Evolutionary conservation across 2,113 vertebrate genomes (phyloP).

Genomic region (Nesoenas mayeri): DNA sequence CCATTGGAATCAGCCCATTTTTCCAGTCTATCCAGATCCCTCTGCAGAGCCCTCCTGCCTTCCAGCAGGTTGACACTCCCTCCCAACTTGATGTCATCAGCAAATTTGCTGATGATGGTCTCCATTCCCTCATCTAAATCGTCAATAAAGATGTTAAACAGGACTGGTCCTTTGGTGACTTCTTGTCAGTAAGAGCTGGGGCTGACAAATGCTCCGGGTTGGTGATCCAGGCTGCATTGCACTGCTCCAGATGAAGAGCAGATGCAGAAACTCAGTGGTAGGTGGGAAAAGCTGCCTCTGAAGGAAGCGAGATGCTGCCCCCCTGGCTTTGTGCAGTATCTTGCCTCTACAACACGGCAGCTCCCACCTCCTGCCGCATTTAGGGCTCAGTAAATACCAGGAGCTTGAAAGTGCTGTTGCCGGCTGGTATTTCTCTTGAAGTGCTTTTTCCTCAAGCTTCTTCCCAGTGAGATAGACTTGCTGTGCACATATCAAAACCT

Average conservation of each 20-base stretch:
- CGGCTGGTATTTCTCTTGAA: background rate
- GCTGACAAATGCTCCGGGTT: background rate
- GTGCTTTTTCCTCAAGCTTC: background rate
- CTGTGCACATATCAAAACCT: background rate
- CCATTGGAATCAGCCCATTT: too few relatives aligned
- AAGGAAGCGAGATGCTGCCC: background rate
- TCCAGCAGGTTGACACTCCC: too few relatives aligned
- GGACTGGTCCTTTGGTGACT: background rate
- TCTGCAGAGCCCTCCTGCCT: too few relatives aligned
- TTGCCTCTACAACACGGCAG: background rate
- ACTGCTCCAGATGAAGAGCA: background rate
- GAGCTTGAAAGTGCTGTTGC: background rate
- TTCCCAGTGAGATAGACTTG: background rate
- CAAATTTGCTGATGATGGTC: too few relatives aligned
- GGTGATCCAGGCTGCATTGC: background rate
- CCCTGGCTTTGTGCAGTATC: background rate
- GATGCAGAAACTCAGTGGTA: background rate
- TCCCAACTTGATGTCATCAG: too few relatives aligned
- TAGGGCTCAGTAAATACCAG: background rate
- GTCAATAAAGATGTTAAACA: too few relatives aligned
- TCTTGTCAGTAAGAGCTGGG: background rate
- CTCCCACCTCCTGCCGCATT: background rate
- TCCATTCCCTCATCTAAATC: too few relatives aligned
- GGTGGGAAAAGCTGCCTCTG: background rate
- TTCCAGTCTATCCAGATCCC: too few relatives aligned